Conservation (phyloP, 2,888 invertebrate genomes). For the Heliconius ismenius region DNA sequence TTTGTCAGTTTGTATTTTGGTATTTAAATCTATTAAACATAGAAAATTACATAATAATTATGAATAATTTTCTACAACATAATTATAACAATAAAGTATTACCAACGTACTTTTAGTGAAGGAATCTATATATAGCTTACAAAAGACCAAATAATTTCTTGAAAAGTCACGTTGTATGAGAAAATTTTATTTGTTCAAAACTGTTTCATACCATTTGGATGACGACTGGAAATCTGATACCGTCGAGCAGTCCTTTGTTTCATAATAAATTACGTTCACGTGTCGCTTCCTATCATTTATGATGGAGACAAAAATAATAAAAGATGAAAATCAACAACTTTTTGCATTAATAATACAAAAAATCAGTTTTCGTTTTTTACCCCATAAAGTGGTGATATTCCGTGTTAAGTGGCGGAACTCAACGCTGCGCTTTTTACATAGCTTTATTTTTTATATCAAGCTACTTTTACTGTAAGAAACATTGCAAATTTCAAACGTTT, state of each 20-base stretch:
- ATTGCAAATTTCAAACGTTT: no score
- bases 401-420: no score
- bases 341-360: not conserved
- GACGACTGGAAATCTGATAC: slow-evolving; percentile 9
- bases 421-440: no score
- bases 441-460: no score
- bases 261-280: slow-evolving; percentile 16
- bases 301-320: not conserved
- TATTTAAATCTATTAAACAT: no score
- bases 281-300: slow-evolving; percentile 4
- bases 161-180: not conserved
- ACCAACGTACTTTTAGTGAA: no score
- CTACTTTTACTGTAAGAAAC: no score
- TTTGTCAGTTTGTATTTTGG: no score
- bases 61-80: no score
- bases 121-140: not conserved
- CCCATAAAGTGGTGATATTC: no score
- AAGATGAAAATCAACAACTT: not conserved
- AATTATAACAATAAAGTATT: no score
- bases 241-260: slow-evolving; percentile 13
- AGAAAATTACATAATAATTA: no score
- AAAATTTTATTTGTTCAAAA: slow-evolving; percentile 9
- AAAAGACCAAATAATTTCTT: not conserved
- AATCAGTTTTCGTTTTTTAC: not conserved
- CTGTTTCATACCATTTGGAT: slow-evolving; percentile 8